Conservation (phyloP, 2,797 vertebrate species). For the Forpus xanthops region DNA sequence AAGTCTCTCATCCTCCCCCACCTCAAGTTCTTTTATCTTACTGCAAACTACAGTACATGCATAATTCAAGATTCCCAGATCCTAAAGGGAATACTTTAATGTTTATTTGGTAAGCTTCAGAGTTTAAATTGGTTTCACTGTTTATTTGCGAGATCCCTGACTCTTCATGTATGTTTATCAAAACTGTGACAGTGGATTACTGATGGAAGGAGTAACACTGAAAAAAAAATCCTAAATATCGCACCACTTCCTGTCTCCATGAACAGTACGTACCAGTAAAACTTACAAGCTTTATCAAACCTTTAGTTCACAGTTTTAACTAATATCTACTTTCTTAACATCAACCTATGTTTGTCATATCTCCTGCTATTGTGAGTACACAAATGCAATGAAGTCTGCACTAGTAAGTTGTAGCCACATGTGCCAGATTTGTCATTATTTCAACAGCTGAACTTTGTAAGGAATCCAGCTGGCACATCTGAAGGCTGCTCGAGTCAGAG, state of each 20-base stretch:
- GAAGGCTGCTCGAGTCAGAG: background rate
- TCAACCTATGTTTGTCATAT: background rate
- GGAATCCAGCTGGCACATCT: background rate
- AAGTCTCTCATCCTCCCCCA: constrained; percentile 35
- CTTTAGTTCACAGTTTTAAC: background rate
- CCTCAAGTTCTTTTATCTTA: constrained; percentile 58
- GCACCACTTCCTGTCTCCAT: background rate
- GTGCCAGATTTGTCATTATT: background rate
- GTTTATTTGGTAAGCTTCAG: constrained; percentile 35
- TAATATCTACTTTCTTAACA: background rate
- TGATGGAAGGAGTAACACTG: background rate
- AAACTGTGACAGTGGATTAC: background rate
- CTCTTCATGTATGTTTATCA: background rate
- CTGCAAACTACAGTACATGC: constrained; percentile 60
- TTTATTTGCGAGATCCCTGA: background rate
- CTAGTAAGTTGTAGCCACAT: background rate
- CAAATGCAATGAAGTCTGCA: background rate
- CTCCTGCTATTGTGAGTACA: background rate
- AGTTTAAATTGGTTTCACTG: constrained; percentile 47
- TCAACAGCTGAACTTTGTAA: background rate
- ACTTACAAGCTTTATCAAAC: background rate
- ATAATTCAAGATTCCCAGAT: constrained; percentile 52
- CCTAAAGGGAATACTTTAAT: constrained; percentile 64
- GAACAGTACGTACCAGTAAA: background rate
- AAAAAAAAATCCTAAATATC: background rate